A percentile compares a stretch with the other conserved stretches of the same genome.
These are phyloP conservation scores for Ceuthmochares aereus DNA, from an alignment of 2,113 vertebrate genomes.

Conservation along the genomic window DNA sequence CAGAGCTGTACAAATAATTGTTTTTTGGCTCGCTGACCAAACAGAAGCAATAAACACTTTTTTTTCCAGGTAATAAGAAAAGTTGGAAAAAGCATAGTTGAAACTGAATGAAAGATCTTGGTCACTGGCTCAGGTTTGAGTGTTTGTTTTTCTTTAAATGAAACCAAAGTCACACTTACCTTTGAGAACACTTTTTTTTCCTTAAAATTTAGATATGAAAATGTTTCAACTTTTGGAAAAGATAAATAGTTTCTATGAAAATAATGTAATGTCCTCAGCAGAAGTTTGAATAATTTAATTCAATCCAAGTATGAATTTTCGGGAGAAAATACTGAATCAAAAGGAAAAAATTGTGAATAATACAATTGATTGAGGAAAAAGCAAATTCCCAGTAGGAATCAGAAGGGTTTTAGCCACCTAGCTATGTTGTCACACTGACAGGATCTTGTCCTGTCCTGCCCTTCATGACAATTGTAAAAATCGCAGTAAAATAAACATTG, in stretches of 20 bases:
- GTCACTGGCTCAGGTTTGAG: not conserved
- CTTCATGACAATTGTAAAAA: not conserved
- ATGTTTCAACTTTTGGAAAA: not conserved
- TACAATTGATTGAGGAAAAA: not conserved
- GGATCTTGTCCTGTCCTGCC: not conserved
- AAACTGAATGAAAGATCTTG: not conserved
- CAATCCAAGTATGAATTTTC: not conserved
- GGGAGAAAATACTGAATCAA: not conserved
- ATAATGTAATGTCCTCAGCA: not conserved
- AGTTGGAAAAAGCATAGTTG: not conserved
- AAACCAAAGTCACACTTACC: not conserved
- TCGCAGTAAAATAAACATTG: not conserved
- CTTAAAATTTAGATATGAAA: not conserved
- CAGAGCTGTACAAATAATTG: not conserved
- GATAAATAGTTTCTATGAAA: not conserved
- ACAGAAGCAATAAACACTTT: not conserved
- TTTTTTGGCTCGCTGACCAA: not conserved
- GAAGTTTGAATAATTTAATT: not conserved
- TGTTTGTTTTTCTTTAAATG: not conserved
- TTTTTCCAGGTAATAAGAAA: not conserved
- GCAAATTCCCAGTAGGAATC: not conserved
- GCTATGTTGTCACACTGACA: fast-evolving
- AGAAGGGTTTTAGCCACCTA: not conserved
- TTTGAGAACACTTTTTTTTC: not conserved
- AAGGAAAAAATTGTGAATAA: not conserved